These are phyloP conservation scores for Cephus nigrinus DNA, from an alignment of 2,888 invertebrate species.

Conservation along the genomic window DNA sequence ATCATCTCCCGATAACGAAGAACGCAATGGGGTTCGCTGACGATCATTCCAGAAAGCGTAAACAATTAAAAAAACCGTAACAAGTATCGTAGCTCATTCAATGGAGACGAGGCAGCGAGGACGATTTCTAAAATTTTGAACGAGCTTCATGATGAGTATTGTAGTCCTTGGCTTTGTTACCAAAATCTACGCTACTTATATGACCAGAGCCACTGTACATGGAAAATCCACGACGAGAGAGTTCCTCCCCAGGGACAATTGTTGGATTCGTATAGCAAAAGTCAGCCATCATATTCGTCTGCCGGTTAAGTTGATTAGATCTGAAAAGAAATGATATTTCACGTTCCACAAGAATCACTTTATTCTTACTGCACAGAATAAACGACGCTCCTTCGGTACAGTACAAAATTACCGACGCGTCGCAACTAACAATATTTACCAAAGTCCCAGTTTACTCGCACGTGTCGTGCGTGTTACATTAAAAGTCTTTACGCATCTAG, in stretches of 20 bases:
- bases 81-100: not conserved
- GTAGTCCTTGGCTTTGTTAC: conserved; percentile 35
- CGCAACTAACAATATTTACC: not conserved
- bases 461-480: not conserved
- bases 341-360: not conserved
- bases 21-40: not conserved
- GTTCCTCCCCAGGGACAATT: conserved; percentile 70
- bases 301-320: conserved; percentile 53
- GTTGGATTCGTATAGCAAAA: conserved; percentile 69
- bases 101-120: not conserved
- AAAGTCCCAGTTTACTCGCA: not conserved
- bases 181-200: conserved; percentile 44
- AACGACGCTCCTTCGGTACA: not conserved
- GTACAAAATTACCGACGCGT: conserved; percentile 6
- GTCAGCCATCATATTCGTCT: conserved; percentile 57
- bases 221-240: conserved; percentile 71
- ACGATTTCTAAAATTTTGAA: conserved; percentile 46
- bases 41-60: not conserved
- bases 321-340: conserved; percentile 27
- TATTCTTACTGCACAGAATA: not conserved
- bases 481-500: not conserved
- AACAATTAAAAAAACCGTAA: not conserved
- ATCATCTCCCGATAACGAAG: not conserved
- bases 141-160: conserved; percentile 44
- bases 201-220: conserved; percentile 70